Conservation (phyloP, 2,113 vertebrate species). For the Corythornis cristatus region DNA sequence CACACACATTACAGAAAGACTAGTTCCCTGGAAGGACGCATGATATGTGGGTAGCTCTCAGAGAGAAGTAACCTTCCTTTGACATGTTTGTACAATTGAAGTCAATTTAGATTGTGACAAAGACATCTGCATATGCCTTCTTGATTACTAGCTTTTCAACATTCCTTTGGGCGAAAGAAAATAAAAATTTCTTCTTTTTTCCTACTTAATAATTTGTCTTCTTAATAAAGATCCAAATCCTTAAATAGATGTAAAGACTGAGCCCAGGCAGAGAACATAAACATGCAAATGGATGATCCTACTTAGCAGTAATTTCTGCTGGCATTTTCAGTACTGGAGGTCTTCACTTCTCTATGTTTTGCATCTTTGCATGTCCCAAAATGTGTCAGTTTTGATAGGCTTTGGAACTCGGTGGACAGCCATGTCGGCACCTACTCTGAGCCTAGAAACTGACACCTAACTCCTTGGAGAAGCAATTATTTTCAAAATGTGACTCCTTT, state of each 20-base stretch:
- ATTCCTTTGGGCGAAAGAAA: not conserved
- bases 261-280: not conserved
- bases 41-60: not conserved
- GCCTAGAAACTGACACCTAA: not conserved
- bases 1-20: not conserved
- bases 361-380: not conserved
- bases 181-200: not conserved
- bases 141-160: not conserved
- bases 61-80: not conserved
- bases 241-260: not conserved
- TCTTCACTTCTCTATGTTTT: not conserved
- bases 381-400: not conserved
- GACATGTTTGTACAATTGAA: not conserved
- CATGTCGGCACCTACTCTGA: not conserved
- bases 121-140: not conserved
- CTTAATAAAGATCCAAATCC: not conserved
- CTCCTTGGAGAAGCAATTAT: not conserved
- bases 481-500: not conserved
- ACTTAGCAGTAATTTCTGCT: not conserved
- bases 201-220: not conserved
- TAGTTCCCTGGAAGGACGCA: not conserved
- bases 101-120: not conserved
- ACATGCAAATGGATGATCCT: rapidly evolving
- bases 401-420: not conserved
- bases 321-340: not conserved